Percentiles rank a stretch among this genome's conserved stretches.
Conservation (phyloP, 2,888 invertebrate genomes). For the Chrysotoxum bicinctum region DNA sequence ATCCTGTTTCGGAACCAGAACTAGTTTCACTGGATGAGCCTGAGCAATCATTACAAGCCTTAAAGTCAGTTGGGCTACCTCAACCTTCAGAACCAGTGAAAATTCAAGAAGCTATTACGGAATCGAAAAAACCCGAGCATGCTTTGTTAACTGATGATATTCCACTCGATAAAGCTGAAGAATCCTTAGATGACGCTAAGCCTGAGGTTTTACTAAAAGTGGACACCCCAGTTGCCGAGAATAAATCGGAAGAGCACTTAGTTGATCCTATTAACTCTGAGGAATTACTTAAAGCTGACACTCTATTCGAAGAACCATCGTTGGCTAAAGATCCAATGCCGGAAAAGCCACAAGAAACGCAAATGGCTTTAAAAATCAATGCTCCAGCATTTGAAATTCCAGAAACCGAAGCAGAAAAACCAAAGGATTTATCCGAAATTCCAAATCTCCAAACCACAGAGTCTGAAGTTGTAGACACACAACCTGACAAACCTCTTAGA, state of each 20-base stretch:
- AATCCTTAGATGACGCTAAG: not conserved
- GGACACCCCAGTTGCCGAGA: not conserved
- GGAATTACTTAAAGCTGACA: not conserved
- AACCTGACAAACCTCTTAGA: not conserved
- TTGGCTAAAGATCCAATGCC: not conserved
- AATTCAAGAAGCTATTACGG: not conserved
- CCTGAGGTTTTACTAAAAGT: not conserved
- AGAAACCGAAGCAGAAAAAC: not conserved
- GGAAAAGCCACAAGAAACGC: not conserved
- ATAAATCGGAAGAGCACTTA: not conserved
- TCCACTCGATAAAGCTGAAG: not conserved
- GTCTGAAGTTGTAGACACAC: not conserved
- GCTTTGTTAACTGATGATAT: not conserved
- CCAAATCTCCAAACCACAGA: not conserved
- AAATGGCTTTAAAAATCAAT: not conserved
- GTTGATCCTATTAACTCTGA: not conserved
- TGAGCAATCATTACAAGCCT: constrained; percentile 15
- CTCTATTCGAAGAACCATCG: not conserved
- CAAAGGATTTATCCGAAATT: not conserved
- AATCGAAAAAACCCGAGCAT: not conserved
- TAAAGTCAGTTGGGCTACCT: constrained; percentile 41
- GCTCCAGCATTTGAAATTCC: not conserved
- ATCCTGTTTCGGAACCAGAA: constrained; percentile 33
- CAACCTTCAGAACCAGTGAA: constrained; percentile 21
- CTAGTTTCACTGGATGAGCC: constrained; percentile 40